Evolutionary conservation across 92 coral and sea anemone species (phyloP), one percentile per base, ranked within the genome.

Genomic region (Chrysogorgia sp.): DNA sequence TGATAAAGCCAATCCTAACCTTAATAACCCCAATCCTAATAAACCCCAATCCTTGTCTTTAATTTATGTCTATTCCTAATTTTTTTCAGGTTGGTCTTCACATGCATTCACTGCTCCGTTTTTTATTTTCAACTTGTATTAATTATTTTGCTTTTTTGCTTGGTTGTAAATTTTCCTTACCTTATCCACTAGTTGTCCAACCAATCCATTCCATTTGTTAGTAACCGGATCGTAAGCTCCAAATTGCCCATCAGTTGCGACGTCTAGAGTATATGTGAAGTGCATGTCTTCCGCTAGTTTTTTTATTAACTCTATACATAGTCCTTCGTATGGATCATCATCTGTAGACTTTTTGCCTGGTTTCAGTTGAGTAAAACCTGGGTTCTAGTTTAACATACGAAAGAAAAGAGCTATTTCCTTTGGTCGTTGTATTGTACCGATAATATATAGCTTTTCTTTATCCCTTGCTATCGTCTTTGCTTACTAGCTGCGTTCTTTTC

Each of bases 181-280:
- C 89, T 83, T 82, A 22, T 86, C 82, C 26, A 88, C 74, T 7
- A 91, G 90, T 13, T 91, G 92, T 40, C 97, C 92, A 14, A 91
- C 83, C 47, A 91, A 74, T n/a, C 97, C 97, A 63, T 67, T 63
- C 97, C 97, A 91, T 8, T 77, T 59, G 7, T 81, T 77, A 2
- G 40, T 76, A 59, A 53, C 60, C 7, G 30, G 25, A 43, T 86
- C 87, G 58, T 61, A 58, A 28, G 75, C 61, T 75, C 68, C 74
- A 7, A 80, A 82, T 25, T 92, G 88, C 6, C 89, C 60, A n/a
- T 77, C 86, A 10, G 68, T 35, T 55, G 71, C 76, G 5, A 41
- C 58, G 55, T 83, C 75, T 21, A 86, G 20, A 45, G 83, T 69
- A 68, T 86, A 86, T 49, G 48, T 60, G 32, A 86, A 86, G 48